phyloP scores from a whole-genome alignment of 2,888 invertebrate species.

The Keiferia lycopersicella region DNA sequence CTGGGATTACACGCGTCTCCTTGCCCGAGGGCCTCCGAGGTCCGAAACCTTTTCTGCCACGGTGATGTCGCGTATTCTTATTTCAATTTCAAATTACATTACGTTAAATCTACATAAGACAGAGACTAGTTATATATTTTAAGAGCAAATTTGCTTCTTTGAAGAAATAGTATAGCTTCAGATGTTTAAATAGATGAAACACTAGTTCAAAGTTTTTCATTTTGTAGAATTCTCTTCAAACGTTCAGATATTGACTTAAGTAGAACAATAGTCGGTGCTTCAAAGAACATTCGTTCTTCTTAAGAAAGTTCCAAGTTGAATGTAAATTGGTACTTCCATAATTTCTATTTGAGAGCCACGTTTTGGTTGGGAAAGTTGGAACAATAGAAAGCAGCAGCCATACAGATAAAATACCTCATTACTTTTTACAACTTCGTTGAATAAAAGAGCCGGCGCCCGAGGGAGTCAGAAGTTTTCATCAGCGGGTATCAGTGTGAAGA shows the following conservation, averaged over 20 bases:
- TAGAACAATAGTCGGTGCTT: conserved; percentile 12
- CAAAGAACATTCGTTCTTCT: conserved; percentile 11
- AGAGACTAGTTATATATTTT: background rate
- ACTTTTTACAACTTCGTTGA: conserved; percentile 67
- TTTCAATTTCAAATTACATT: conserved; percentile 22
- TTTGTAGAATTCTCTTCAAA: conserved; percentile 3
- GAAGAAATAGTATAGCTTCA: background rate
- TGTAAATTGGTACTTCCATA: conserved; percentile 25
- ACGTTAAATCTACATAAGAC: background rate
- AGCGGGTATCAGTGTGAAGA: conserved; percentile 52
- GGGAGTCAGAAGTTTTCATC: conserved; percentile 59
- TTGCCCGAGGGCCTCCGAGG: conserved; percentile 31
- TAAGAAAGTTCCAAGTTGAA: conserved; percentile 18
- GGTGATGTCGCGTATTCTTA: conserved; percentile 31
- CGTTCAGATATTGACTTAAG: conserved; percentile 14
- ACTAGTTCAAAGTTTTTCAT: background rate
- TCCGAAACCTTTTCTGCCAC: conserved; percentile 39
- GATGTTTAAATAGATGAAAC: background rate
- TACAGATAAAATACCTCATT: conserved; percentile 68
- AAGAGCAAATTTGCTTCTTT: background rate
- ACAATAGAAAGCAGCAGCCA: conserved; percentile 53
- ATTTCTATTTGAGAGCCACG: conserved; percentile 25
- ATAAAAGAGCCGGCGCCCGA: conserved; percentile 58
- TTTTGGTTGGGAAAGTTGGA: conserved; percentile 48
- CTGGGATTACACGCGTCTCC: conserved; percentile 43